A percentile compares a stretch with the other conserved stretches of the same genome.
These are phyloP conservation scores for Philantomba maxwellii DNA, from an alignment of 2,113 vertebrate species.

Conservation along the genomic window DNA sequence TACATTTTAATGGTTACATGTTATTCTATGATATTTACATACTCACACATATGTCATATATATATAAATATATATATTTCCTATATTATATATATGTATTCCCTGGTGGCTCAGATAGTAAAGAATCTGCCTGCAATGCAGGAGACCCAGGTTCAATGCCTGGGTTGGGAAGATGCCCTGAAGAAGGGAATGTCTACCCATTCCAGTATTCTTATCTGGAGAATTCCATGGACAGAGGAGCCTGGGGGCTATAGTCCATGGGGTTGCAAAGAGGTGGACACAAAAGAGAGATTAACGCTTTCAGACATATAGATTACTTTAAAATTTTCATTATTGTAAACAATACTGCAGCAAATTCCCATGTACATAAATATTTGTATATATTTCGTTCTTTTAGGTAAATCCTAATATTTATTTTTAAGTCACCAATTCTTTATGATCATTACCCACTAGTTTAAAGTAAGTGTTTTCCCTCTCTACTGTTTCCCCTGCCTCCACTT, in stretches of 20 bases:
- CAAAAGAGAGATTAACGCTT: not conserved
- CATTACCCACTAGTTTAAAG: not conserved
- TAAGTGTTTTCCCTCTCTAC: not conserved
- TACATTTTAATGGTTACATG: not conserved
- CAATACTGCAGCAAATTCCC: not conserved
- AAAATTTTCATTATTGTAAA: not conserved
- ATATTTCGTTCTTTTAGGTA: not conserved
- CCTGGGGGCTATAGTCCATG: not conserved
- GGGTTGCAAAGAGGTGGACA: not conserved
- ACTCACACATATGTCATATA: not conserved
- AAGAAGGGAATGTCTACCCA: not conserved
- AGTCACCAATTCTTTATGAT: not conserved
- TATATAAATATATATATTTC: not conserved
- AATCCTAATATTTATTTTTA: not conserved
- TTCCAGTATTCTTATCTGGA: not conserved
- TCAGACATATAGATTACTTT: not conserved
- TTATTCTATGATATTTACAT: not conserved
- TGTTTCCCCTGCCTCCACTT: not conserved
- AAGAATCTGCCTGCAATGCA: not conserved
- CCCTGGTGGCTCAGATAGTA: not conserved
- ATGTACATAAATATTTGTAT: not conserved
- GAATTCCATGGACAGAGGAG: not conserved
- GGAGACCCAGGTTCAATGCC: not conserved
- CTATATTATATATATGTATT: not conserved
- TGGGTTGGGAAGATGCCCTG: not conserved